These are phyloP conservation scores for Sebastes cheni DNA, from an alignment of 2,797 vertebrate genomes.

Conservation along the genomic window DNA sequence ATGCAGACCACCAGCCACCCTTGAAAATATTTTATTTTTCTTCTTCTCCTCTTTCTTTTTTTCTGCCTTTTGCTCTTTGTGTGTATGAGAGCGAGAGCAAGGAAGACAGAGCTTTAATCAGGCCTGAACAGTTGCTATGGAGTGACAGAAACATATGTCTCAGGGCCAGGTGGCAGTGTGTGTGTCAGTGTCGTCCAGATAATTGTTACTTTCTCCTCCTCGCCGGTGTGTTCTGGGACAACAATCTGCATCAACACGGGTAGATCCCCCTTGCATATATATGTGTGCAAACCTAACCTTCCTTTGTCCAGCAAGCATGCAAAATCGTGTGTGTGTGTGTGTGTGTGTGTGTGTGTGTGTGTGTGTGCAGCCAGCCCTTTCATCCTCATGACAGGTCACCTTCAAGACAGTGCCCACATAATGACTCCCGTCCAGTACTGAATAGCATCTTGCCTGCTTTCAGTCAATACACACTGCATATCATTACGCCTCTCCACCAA, in stretches of 20 bases:
- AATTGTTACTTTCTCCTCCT: neutral
- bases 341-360: neutral
- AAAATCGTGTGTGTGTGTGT: neutral
- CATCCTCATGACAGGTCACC: constrained; percentile 44
- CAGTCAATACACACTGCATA: constrained; percentile 44
- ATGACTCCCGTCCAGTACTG: constrained; percentile 24
- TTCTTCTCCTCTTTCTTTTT: neutral
- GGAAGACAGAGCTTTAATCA: constrained; percentile 7
- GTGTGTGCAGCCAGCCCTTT: neutral
- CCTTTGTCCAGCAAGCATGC: neutral
- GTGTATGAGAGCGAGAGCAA: neutral
- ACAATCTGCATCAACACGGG: neutral
- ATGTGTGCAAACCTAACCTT: neutral
- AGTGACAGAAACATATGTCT: constrained; percentile 43
- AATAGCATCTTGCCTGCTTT: constrained; percentile 40
- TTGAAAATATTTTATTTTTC: neutral
- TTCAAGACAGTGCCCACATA: constrained; percentile 43
- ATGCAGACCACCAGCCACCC: neutral
- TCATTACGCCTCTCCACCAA: constrained; percentile 37
- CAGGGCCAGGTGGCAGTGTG: constrained; percentile 26
- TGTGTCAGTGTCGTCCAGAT: constrained; percentile 1
- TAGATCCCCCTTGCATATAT: neutral
- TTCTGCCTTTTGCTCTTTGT: neutral
- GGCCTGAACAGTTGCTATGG: constrained; percentile 20
- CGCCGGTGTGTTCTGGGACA: neutral